Percentiles rank a stretch among this genome's conserved stretches.
Conservation (phyloP, 2,888 invertebrate species). For the Drosophila neoperkinsi region DNA sequence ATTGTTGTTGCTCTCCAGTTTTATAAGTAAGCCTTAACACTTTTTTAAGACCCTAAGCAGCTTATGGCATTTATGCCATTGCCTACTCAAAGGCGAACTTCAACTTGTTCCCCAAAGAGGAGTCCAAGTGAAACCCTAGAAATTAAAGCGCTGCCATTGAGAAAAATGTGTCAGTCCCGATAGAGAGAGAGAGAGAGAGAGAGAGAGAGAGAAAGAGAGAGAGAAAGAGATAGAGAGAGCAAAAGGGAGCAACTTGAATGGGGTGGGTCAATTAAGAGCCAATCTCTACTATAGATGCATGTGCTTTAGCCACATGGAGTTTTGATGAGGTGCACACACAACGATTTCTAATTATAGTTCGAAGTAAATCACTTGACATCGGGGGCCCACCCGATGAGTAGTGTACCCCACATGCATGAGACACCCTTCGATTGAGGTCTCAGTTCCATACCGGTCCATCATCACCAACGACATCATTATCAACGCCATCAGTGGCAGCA, state of each 20-base stretch:
- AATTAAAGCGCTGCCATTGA: constrained; percentile 44
- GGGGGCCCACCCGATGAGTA: constrained; percentile 58
- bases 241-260: constrained; percentile 1
- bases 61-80: constrained; percentile 35
- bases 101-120: constrained; percentile 37
- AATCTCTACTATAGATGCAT: background rate
- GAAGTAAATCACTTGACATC: constrained; percentile 63
- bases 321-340: constrained; percentile 28
- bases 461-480: constrained; percentile 77
- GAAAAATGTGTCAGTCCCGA: constrained; percentile 43
- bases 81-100: constrained; percentile 44
- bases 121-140: constrained; percentile 51
- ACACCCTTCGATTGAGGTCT: constrained; percentile 48
- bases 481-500: constrained; percentile 74
- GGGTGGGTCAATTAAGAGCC: constrained; percentile 4
- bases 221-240: background rate
- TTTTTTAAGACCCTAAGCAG: constrained; percentile 56
- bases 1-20: constrained; percentile 22
- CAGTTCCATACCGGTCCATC: constrained; percentile 71
- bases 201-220: background rate
- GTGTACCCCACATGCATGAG: constrained; percentile 15
- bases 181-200: background rate
- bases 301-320: background rate
- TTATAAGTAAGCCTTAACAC: constrained; percentile 45
- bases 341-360: constrained; percentile 63